phyloP scores from a whole-genome alignment of 2,888 invertebrate genomes.

The Polietes domitor region DNA sequence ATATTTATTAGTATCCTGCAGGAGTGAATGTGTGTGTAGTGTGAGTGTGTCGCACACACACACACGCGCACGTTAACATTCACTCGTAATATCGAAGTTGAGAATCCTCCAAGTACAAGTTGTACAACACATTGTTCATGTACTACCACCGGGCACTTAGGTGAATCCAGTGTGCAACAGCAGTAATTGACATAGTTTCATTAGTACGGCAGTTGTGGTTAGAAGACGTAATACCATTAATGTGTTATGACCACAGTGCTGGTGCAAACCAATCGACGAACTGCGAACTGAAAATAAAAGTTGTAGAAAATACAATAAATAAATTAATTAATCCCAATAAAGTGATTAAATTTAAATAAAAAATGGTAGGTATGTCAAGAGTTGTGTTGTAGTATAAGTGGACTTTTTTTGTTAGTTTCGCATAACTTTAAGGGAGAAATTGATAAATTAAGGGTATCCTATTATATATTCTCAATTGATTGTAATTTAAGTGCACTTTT shows the following conservation, averaged over 20 bases:
- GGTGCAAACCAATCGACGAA: slow-evolving; percentile 68
- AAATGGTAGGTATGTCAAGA: too few relatives aligned
- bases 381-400: too few relatives aligned
- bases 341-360: background rate
- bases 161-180: slow-evolving; percentile 71
- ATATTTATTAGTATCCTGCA: background rate
- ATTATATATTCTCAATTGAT: too few relatives aligned
- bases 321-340: slow-evolving; percentile 14
- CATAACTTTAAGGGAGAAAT: too few relatives aligned
- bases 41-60: too few relatives aligned
- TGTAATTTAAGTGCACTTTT: too few relatives aligned
- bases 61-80: too few relatives aligned
- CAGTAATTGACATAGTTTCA: slow-evolving; percentile 74
- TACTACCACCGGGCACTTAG: slow-evolving; percentile 70
- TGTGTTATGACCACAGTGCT: slow-evolving; percentile 56
- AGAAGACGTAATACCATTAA: slow-evolving; percentile 69
- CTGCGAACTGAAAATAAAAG: slow-evolving; percentile 73
- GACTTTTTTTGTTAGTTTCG: too few relatives aligned
- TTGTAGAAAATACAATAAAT: background rate
- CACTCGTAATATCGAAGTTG: background rate
- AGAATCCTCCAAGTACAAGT: slow-evolving; percentile 24
- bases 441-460: too few relatives aligned
- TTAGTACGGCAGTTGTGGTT: slow-evolving; percentile 73
- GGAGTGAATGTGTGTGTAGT: background rate
- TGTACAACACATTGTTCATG: slow-evolving; percentile 73